These are phyloP conservation scores for Drosophila micromelanica DNA, from an alignment of 1,140 invertebrate species.

Conservation along the genomic window DNA sequence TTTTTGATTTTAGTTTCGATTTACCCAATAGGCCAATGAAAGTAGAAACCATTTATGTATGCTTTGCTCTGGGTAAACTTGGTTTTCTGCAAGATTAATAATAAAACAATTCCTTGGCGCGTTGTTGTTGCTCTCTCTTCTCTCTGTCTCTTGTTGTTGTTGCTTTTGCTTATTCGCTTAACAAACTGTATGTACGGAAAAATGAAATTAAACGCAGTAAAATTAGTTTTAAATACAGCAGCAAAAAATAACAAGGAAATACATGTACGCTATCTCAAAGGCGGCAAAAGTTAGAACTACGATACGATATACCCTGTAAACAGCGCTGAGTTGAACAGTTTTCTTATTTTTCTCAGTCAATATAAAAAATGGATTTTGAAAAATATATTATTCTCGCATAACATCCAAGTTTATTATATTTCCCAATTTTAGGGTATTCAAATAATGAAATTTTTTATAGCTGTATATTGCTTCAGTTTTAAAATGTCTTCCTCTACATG, in stretches of 20 bases:
- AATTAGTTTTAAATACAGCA: constrained; percentile 29
- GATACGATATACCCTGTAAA: too few species aligned
- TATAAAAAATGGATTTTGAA: too few species aligned
- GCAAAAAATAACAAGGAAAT: constrained; percentile 3
- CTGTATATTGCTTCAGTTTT: too few species aligned
- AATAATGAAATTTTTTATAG: too few species aligned
- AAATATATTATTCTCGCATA: too few species aligned
- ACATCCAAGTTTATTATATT: too few species aligned
- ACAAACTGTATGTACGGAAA: constrained; percentile 27
- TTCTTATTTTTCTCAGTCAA: too few species aligned
- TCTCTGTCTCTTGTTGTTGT: constrained; percentile 12
- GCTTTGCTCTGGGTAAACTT: constrained; percentile 75
- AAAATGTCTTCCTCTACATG: too few species aligned
- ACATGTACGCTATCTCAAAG: constrained; percentile 17
- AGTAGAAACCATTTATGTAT: constrained; percentile 85
- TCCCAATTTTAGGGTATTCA: too few species aligned
- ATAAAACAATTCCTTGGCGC: constrained; percentile 60
- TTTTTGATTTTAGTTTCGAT: not conserved
- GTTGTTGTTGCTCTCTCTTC: constrained; percentile 32
- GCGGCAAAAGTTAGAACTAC: constrained; percentile 48
- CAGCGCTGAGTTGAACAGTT: too few species aligned
- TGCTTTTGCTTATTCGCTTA: constrained; percentile 23
- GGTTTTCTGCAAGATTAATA: constrained; percentile 66
- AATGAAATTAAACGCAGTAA: constrained; percentile 3
- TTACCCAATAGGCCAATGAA: constrained; percentile 83